These are phyloP conservation scores for Slavum lentiscoides DNA, from an alignment of 2,888 invertebrate species.

Conservation along the genomic window DNA sequence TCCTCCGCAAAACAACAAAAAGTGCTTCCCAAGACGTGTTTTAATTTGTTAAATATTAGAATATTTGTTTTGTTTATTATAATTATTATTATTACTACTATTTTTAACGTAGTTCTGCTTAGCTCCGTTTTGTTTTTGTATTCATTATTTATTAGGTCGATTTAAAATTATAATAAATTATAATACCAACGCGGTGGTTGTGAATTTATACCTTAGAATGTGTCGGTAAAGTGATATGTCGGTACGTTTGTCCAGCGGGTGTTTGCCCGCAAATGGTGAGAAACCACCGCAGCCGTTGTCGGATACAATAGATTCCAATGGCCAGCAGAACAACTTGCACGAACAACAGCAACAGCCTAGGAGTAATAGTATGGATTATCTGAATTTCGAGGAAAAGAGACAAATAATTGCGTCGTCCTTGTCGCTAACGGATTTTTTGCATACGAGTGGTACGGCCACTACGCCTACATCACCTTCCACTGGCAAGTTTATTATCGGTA, in stretches of 20 bases:
- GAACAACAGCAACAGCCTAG: slow-evolving; percentile 59
- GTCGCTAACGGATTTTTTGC: slow-evolving; percentile 80
- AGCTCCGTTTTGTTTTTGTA: slow-evolving; percentile 31
- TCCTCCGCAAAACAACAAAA: slow-evolving; percentile 27
- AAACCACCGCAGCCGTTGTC: slow-evolving; percentile 24
- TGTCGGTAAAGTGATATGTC: slow-evolving; percentile 45
- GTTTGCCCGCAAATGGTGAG: slow-evolving; percentile 45
- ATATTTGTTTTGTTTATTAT: slow-evolving; percentile 26
- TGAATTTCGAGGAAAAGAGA: slow-evolving; percentile 89
- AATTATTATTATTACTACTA: no score
- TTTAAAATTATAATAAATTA: slow-evolving; percentile 6
- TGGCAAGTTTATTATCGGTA: slow-evolving; percentile 56
- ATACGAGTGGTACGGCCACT: slow-evolving; percentile 64
- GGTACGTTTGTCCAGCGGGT: slow-evolving; percentile 49
- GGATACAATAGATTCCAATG: slow-evolving; percentile 38
- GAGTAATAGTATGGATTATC: slow-evolving; percentile 83
- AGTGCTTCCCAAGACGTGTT: slow-evolving; percentile 50
- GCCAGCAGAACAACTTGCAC: slow-evolving; percentile 20
- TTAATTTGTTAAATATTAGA: slow-evolving; percentile 35
- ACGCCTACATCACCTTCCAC: slow-evolving; percentile 57
- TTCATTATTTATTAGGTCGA: not conserved
- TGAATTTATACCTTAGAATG: slow-evolving; percentile 47
- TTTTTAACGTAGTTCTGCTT: slow-evolving; percentile 17
- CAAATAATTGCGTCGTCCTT: slow-evolving; percentile 86
- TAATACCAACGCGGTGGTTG: slow-evolving; percentile 39